Base-by-base conservation (phyloP, 2,797 vertebrate genomes). In the Acrossocheilus wenchowensis region DNA sequence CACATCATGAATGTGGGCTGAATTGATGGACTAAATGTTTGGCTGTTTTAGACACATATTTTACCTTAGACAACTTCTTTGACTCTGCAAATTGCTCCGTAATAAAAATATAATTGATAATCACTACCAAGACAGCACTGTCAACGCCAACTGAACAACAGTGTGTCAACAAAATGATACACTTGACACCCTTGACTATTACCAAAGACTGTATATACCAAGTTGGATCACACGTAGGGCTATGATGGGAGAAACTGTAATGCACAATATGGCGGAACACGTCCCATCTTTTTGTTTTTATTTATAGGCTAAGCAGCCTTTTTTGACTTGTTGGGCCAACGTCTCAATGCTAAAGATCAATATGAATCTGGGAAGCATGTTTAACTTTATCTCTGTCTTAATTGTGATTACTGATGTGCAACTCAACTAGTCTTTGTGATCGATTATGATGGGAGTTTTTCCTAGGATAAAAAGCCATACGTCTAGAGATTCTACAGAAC, bases 351-450 rank as follows among this genome's bases (percentile, higher is more conserved):
- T 72, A 66, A 43, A 57, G 89, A 94, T 94, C 93, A 73, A 93
- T 94, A 81, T 45, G 83, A 89, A 84, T 86, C 90, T 86, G 87
- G 83, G 10, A 83, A 41, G 71, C 84, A 84, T 7, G 87, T 85
- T 88, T 88, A 90, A 78, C 87, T 85, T 88, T 88, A 90, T 77
- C 87, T 85, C 88, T 43, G 79, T 91, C 90, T 92, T 94, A 92
- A 93, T 94, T 93, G 89, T 92, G 91, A 93, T 92, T 94, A 94
- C 94, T 93, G 92, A 93, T 91, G 85, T 60, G 73, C 21, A 82
- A 89, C 85, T 91, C 93, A 92, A 94, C 94, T 93, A 91, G 87
- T 78, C 73, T 87, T 62, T 41, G 57, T 89, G 91, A 93, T 92
- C 90, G 89, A 94, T 93, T 91, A 48, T 41, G 0, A 0, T 75